These are phyloP conservation scores for Watsonalla binaria DNA, from an alignment of 2,888 invertebrate species.

Conservation along the genomic window DNA sequence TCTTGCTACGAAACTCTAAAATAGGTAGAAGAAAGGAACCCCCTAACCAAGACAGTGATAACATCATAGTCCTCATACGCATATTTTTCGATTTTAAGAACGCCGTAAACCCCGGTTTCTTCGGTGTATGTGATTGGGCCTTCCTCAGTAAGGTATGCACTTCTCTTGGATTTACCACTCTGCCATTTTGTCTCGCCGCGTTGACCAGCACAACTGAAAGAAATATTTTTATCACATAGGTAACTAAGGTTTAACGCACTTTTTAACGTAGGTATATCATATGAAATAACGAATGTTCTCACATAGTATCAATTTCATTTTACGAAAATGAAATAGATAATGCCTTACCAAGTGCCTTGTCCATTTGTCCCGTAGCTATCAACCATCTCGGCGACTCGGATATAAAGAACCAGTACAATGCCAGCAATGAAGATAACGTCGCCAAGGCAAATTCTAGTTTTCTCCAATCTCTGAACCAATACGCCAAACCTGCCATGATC, in stretches of 20 bases:
- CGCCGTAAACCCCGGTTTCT: constrained; percentile 50
- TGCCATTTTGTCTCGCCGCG: constrained; percentile 48
- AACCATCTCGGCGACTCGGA: constrained; percentile 83
- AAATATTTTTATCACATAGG: background rate
- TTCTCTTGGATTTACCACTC: constrained; percentile 24
- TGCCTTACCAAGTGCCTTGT: constrained; percentile 64
- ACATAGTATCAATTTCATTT: no score
- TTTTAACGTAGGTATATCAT: no score
- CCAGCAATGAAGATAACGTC: constrained; percentile 66
- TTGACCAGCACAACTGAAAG: constrained; percentile 44
- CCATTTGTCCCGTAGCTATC: constrained; percentile 70
- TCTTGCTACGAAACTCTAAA: background rate
- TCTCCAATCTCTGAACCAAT: constrained; percentile 80
- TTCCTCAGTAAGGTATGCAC: constrained; percentile 29
- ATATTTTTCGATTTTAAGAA: constrained; percentile 72
- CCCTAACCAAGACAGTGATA: constrained; percentile 63
- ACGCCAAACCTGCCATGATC: constrained; percentile 77
- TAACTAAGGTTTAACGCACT: no score
- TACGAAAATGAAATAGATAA: background rate
- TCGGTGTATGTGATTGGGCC: constrained; percentile 18
- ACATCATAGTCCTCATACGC: constrained; percentile 63
- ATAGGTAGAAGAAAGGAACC: constrained; percentile 52
- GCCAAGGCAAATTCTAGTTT: constrained; percentile 77
- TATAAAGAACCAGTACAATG: constrained; percentile 69
- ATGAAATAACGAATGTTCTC: no score